Evolutionary conservation across 1,140 invertebrate genomes (phyloP).

Genomic region (Lucilia sericata): DNA sequence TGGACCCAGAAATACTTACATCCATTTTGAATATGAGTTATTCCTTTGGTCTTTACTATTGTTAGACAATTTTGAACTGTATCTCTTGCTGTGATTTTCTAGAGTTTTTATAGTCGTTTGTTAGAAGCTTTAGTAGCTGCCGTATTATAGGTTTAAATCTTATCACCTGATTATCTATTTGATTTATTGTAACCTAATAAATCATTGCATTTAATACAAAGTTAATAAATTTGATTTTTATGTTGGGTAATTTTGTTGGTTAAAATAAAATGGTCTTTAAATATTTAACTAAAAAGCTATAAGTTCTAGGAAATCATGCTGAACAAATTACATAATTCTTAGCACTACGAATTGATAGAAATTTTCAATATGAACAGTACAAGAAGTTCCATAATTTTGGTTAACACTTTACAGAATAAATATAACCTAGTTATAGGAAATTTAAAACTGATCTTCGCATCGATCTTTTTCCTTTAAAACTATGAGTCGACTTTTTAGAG

Average conservation of each 20-base stretch:
- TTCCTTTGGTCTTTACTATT: background rate
- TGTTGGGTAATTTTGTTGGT: background rate
- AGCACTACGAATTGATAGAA: no score
- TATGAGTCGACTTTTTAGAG: no score
- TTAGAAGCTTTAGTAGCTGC: background rate
- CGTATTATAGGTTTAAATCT: background rate
- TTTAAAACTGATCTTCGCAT: no score
- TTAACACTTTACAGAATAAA: no score
- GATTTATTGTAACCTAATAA: background rate
- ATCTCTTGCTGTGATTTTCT: background rate
- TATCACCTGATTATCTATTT: slow-evolving; percentile 26
- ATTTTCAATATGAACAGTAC: no score
- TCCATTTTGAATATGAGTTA: slow-evolving; percentile 39
- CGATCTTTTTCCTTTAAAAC: no score
- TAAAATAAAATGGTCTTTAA: background rate
- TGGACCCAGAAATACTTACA: background rate
- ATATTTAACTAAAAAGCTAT: no score
- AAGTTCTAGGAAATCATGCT: no score
- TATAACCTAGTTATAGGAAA: no score
- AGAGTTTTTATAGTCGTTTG: background rate
- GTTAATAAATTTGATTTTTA: slow-evolving; percentile 18
- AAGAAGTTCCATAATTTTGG: no score
- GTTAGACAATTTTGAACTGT: background rate
- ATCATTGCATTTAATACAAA: slow-evolving; percentile 10
- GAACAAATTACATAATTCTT: no score